Conservation (phyloP, 2,797 vertebrate genomes). For the Taeniopygia guttata region DNA sequence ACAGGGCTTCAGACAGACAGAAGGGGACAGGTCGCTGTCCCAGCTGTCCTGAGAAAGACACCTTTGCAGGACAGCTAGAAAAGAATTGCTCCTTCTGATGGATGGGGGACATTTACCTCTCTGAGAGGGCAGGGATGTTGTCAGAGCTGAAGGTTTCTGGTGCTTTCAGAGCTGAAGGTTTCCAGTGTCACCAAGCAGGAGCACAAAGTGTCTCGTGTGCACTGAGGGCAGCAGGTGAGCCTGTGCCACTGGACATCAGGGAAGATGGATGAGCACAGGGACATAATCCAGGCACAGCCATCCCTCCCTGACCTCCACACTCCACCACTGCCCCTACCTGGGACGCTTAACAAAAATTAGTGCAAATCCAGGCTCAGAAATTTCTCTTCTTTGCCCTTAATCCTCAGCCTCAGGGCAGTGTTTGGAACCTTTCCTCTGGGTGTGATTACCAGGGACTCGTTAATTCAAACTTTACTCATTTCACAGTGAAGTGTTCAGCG, state of each 20-base stretch:
- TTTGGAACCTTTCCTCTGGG: background rate
- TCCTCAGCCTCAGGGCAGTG: background rate
- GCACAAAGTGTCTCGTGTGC: background rate
- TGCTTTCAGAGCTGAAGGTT: background rate
- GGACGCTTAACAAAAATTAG: background rate
- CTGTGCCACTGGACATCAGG: background rate
- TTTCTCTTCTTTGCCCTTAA: background rate
- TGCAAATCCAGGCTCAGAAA: background rate
- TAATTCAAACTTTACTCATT: background rate
- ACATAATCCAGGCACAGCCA: rapidly evolving
- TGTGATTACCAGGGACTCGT: background rate
- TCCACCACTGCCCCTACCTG: background rate
- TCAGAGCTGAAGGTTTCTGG: background rate
- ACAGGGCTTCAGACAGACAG: background rate
- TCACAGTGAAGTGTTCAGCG: background rate
- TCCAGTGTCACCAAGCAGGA: background rate
- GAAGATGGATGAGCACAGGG: background rate
- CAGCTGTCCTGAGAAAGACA: background rate
- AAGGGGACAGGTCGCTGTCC: background rate
- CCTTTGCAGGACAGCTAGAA: background rate
- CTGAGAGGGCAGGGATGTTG: background rate
- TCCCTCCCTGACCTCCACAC: background rate
- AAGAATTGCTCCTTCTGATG: background rate
- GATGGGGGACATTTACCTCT: background rate
- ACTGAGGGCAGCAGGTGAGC: background rate